These are phyloP conservation scores for Leucosticte australis DNA, from an alignment of 2,113 vertebrate species.

Conservation along the genomic window DNA sequence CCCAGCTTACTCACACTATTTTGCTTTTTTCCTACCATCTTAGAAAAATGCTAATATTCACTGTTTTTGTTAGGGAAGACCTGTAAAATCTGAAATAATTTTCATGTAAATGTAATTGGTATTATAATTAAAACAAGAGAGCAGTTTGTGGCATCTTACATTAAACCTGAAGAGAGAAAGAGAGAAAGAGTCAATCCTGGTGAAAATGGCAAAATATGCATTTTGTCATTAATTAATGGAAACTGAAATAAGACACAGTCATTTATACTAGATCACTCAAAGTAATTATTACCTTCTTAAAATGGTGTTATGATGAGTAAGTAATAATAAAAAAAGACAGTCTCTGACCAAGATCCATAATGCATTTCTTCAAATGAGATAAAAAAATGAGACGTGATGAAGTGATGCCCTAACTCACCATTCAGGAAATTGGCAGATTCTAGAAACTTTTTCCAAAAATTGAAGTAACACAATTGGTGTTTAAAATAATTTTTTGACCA, in stretches of 20 bases:
- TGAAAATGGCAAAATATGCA: slow-evolving; percentile 31
- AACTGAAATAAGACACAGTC: background rate
- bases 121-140: background rate
- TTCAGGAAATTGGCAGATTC: background rate
- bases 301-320: background rate
- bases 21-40: background rate
- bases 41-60: background rate
- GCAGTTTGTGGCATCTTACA: background rate
- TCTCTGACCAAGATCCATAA: background rate
- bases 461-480: background rate
- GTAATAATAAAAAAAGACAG: background rate
- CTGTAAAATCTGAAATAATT: background rate
- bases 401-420: background rate
- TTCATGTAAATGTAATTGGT: background rate
- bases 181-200: background rate
- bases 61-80: slow-evolving; percentile 14
- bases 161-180: background rate
- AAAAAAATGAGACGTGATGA: background rate
- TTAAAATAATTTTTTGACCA: background rate
- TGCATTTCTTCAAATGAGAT: background rate
- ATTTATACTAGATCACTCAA: background rate
- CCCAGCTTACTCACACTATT: slow-evolving; percentile 41
- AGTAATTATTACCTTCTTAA: slow-evolving; percentile 17
- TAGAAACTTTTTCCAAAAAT: background rate
- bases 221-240: background rate